Base-by-base conservation (phyloP, 2,113 vertebrate species). In the Trogon surrucura region DNA sequence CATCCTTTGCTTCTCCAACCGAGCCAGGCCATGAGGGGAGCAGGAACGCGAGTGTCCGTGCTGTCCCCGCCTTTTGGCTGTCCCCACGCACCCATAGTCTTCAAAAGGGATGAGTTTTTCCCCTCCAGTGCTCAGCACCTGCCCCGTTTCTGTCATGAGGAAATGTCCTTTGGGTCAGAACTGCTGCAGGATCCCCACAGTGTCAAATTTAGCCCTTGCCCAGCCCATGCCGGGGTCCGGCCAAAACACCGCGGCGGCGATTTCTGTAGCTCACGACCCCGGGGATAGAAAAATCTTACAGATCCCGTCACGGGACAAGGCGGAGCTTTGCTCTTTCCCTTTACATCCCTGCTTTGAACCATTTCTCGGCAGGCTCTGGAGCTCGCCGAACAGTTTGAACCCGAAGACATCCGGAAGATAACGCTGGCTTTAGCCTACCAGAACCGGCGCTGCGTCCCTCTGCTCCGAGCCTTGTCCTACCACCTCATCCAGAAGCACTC, bases 391-490 rank as follows among this genome's bases (percentile, higher is more conserved):
- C 82, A 96, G 14, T 99, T 99, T 72, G 93, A 91, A n/a, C 96
- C 98, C 0, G 98, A 98, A 2, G 99, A 99, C 17, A 98, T 98
- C 64, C 97, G 98, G 36, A 98, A 70, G 71, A 94, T 99, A 71
- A 97, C 91, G 3, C 5, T 98, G 51, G 95, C 98, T 4, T 71
- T 99, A 78, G 99, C 98, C 0, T 65, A 96, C 69, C 98, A 98
- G 95, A 97, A 96, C 71, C 98, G 98, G 5, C 98, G 99, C 50
- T 98, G 98, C 0, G 95, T 99, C 51, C 98, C 99, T 4, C 95
- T 99, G 80, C 97, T 99, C 61, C 97, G 99, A 45, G 99, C 99
- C 30, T 21, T 99, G 69, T 99, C 99, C 27, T 99, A 99, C 96
- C 98, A 99, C 91, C 96, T 99, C 26, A 88, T 98, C 16, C 99